Base-by-base conservation (phyloP, 2,888 invertebrate genomes). In the Drosophila hawaiiensis region DNA sequence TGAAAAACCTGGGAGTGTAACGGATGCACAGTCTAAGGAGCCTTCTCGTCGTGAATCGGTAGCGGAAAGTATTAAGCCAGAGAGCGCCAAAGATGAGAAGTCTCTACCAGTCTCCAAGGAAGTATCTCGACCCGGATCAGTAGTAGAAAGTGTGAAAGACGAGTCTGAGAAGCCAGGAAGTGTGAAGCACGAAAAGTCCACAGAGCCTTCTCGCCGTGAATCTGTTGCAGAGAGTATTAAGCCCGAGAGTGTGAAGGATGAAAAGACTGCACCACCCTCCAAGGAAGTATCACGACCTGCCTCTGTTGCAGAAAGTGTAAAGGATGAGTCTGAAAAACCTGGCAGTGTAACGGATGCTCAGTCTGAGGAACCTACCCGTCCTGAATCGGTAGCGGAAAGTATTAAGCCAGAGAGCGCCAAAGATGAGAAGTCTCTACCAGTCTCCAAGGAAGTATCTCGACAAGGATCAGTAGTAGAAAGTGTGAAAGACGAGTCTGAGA, bases 171-270 rank as follows among this genome's bases (percentile, higher is more conserved):
- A 31, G 0, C 31, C 31, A 31, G 31, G 10, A 31, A 31, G 31
- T 31, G 10, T 31, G 31, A 31, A 31, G 10, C 10, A 31, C 31
- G 31, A 31, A 31, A 68, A 41, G 55, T 76, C 54, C 22, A 35
- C 59, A n/a, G 73, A 75, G 22, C n/a, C 60, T 16, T 91, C 93
- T 0, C 92, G 92, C 41, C 92, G 91, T 1, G 76, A 82, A 9
- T 73, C 81, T 1, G 39, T 56, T 1, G 69, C 69, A 4, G 69
- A 76, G 22, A 80, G 74, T 33, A 4, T 35, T 0, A 67, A 68
- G 2, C 31, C 56, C 4, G 71, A 54, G 25, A 72, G 58, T 31
- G 12, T 43, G 1, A 55, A 63, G 55, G 80, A 80, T 59, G 81
- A 76, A 0, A 75, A 76, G 33, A 73, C 81, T 0, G 14, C 54